Base-by-base conservation (phyloP, 2,888 invertebrate species). In the Andrena trimmerana region DNA sequence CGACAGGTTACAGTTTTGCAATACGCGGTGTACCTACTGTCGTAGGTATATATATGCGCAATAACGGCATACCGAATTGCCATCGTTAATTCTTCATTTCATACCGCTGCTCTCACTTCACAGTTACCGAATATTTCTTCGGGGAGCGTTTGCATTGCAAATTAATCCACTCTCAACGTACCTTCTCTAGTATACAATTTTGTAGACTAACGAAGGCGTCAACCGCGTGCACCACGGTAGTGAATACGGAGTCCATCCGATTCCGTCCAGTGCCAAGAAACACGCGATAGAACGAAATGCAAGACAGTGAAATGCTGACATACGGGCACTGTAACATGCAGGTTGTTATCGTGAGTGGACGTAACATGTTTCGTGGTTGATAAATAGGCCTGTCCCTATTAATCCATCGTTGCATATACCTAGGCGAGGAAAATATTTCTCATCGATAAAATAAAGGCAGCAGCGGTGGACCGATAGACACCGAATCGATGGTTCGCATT, bases 361-460 rank as follows among this genome's bases (percentile, higher is more conserved):
- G 63, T 27, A 60, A 13, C 69, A 10, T 52, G 71, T 60, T 67
- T 31, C 24, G 66, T 27, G 54, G 59, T n/a, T 13, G 10, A 7
- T 63, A 72, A 66, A 36, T 60, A 48, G 52, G 70, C 42, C n/a
- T 42, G 24, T 36, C 31, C 31, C 52, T 73, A 70, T 82, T 74
- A 73, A 83, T 82, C 73, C 69, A 48, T 73, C 62, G 54, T 50
- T 29, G 48, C 62, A 33, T 13, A 24, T 27, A 8, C 16, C 36
- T 50, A 7, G 52, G 36, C 31, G 13, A 6, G 16, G 57, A 68
- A 76, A 81, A 79, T 67, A 62, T 66, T 72, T 78, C 50, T 78
- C 70, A 20, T 13, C 63, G 69, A 5, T 2, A 24, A 73, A 73
- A 66, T 62, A 71, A 81, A 24, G 67, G 36, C 72, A 63, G n/a